A percentile compares a stretch with the other conserved stretches of the same genome.
These are phyloP conservation scores for Galerucella nymphaeae DNA, from an alignment of 2,888 invertebrate species.

Conservation along the genomic window DNA sequence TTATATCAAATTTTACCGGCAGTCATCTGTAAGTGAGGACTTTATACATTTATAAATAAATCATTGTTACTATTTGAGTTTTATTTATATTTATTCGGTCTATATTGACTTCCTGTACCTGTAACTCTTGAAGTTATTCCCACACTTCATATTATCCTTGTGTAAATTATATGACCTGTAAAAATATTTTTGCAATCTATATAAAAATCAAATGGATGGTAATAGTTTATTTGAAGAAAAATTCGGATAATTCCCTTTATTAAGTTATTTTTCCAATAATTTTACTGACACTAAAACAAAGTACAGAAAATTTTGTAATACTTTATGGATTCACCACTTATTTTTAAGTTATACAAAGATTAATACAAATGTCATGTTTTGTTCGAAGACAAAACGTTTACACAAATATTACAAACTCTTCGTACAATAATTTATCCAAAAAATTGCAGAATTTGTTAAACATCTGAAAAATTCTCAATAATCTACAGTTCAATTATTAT, in stretches of 20 bases:
- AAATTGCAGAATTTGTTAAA: not conserved
- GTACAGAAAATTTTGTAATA: not conserved
- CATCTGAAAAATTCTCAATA: no score
- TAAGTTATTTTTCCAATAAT: not conserved
- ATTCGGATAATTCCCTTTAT: not conserved
- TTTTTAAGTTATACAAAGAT: not conserved
- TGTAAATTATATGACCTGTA: no score
- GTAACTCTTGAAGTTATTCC: no score
- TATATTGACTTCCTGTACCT: no score
- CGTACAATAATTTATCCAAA: not conserved
- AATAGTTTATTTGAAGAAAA: not conserved
- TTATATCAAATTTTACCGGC: not conserved
- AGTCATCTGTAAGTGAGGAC: not conserved
- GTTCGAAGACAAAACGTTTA: no score
- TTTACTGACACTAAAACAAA: not conserved
- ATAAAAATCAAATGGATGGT: no score
- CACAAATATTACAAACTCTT: not conserved
- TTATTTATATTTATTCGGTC: no score
- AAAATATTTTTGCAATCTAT: no score
- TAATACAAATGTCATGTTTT: not conserved
- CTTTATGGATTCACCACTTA: not conserved
- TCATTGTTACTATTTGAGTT: not conserved
- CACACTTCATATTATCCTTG: no score
- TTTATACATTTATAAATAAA: constrained; percentile 21
- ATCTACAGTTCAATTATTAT: not conserved